Evolutionary conservation across 2,797 vertebrate genomes (phyloP), one percentile per base, ranked within the genome.

Genomic region (Chiloscyllium punctatum): DNA sequence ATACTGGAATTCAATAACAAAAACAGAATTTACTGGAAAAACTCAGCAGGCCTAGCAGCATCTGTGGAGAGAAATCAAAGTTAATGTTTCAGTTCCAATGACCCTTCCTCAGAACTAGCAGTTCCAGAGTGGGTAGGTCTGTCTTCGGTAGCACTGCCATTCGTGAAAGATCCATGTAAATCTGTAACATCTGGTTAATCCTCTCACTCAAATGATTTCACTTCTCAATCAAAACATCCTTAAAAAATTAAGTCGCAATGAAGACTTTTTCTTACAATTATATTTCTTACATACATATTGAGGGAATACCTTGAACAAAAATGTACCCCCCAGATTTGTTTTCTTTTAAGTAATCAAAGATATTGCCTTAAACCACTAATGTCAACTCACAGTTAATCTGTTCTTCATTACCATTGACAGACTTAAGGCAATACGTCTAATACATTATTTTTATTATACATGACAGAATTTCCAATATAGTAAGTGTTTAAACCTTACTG

Each of bases 391-490:
- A 95, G 48, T 77, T 77, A 48, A 92, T 92, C 66, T 42, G 62
- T n/a, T 92, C 62, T 92, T 92, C 90, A 92, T 92, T 92, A 92
- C 90, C 66, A 37, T n/a, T 95, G 71, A 95, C 94, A 95, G 94
- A 95, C 94, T 92, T 92, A 92, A 92, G 69, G 94, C 94, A 95
- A 95, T 77, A 95, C 48, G 77, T 42, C 77, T 95, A 95, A 95
- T 77, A 95, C 53, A 48, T 74, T 94, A 48, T 95, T 77, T 95
- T 95, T 95, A 95, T 95, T 95, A 77, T 74, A 95, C 94, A 95
- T 77, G 72, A 95, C 94, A 95, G 71, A 95, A 53, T 95, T 95
- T 95, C 94, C 68, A 72, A 74, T 95, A 53, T 95, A 74, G 77
- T 77, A 48, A 95, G 69, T 95, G 94, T 74, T 95, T 95, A 95